Conservation (phyloP, 2,888 invertebrate genomes). For the Suillia variegata region DNA sequence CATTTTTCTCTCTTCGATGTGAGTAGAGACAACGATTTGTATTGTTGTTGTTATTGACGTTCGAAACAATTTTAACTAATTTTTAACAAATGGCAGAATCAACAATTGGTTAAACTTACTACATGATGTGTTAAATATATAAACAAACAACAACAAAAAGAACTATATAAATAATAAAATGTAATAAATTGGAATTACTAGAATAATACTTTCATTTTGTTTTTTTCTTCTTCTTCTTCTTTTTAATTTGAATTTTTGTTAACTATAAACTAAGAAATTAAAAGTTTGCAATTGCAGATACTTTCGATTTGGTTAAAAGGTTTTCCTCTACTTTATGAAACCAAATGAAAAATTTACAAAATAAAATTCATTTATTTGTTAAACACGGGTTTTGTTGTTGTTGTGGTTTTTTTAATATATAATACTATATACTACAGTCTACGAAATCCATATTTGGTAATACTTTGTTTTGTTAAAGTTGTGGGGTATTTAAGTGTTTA, state of each 20-base stretch:
- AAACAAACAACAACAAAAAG: too few relatives aligned
- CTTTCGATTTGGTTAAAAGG: too few relatives aligned
- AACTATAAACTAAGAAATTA: too few relatives aligned
- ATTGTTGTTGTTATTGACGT: slow-evolving; percentile 15
- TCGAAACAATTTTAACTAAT: slow-evolving; percentile 8
- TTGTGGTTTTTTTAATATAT: slow-evolving; percentile 17
- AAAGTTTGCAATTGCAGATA: too few relatives aligned
- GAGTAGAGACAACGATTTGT: too few relatives aligned
- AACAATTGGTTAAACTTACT: slow-evolving; percentile 34
- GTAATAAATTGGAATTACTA: slow-evolving; percentile 37
- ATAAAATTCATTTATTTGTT: slow-evolving; percentile 17
- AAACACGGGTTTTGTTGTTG: too few relatives aligned
- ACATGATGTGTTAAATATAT: slow-evolving; percentile 34
- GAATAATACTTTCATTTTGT: slow-evolving; percentile 35
- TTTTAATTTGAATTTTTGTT: neutral
- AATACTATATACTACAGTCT: slow-evolving; percentile 28
- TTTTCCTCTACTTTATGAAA: neutral
- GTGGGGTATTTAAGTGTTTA: slow-evolving; percentile 17
- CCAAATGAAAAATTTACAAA: slow-evolving; percentile 7
- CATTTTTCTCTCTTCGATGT: too few relatives aligned
- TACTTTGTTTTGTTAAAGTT: slow-evolving; percentile 33
- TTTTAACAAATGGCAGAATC: slow-evolving; percentile 26
- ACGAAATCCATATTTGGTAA: slow-evolving; percentile 21
- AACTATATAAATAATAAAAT: too few relatives aligned
- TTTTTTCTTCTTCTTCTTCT: too few relatives aligned